These are phyloP conservation scores for Saccopteryx bilineata DNA, from an alignment of 2,113 vertebrate species.

Conservation along the genomic window DNA sequence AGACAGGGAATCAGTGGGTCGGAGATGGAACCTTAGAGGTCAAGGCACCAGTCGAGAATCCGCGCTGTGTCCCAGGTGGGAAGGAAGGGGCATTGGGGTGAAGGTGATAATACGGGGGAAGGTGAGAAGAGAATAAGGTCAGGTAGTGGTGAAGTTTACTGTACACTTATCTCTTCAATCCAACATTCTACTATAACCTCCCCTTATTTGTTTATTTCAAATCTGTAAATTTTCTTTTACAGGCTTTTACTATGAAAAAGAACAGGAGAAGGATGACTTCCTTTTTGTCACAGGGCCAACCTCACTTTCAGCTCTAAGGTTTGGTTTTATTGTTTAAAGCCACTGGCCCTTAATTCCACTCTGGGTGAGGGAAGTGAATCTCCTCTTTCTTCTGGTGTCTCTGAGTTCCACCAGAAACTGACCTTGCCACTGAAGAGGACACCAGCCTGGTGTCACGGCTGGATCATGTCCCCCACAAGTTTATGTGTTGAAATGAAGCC, in stretches of 20 bases:
- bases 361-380: neutral
- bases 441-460: neutral
- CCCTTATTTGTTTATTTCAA: neutral
- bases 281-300: neutral
- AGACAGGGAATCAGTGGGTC: fast-evolving
- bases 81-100: neutral
- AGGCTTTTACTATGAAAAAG: neutral
- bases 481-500: neutral
- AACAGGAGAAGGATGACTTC: neutral
- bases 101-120: neutral
- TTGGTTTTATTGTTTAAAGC: neutral
- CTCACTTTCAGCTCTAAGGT: neutral
- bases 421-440: neutral
- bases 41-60: neutral
- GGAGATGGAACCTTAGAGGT: neutral
- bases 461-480: neutral
- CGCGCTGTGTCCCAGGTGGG: neutral
- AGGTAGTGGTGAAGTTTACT: neutral
- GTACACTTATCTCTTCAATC: neutral
- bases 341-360: neutral
- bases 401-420: neutral
- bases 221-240: neutral
- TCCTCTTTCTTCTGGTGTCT: neutral
- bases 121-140: neutral
- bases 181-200: neutral